These are phyloP conservation scores for Sipha maydis DNA, from an alignment of 2,888 invertebrate genomes.

Conservation along the genomic window DNA sequence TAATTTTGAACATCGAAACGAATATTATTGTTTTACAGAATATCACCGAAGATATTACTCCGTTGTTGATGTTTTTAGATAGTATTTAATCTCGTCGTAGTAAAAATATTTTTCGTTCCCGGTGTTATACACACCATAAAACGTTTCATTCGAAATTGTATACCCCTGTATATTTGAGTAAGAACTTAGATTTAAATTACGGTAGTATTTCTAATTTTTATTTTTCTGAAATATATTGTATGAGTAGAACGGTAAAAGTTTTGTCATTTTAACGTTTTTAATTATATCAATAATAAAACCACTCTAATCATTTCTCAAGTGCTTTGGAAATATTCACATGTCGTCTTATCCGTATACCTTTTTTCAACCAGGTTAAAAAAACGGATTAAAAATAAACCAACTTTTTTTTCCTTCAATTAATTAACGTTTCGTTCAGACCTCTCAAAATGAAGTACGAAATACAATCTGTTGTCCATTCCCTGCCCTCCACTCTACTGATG, in stretches of 20 bases:
- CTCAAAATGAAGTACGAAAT: slow-evolving; percentile 48
- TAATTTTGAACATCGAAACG: neutral
- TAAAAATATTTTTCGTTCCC: neutral
- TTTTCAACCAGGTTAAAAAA: slow-evolving; percentile 32
- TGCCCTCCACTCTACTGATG: neutral
- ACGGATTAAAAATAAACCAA: slow-evolving; percentile 7
- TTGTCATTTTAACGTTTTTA: slow-evolving; percentile 17
- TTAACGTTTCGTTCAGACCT: slow-evolving; percentile 55
- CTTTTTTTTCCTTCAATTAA: slow-evolving; percentile 53
- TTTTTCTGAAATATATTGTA: slow-evolving; percentile 1
- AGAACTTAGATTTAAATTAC: neutral
- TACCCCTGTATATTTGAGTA: neutral
- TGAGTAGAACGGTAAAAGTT: slow-evolving; percentile 4
- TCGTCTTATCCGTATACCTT: slow-evolving; percentile 11
- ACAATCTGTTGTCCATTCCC: slow-evolving; percentile 50
- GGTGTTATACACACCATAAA: neutral
- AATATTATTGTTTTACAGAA: neutral
- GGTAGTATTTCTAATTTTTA: neutral
- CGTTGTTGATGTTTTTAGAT: neutral
- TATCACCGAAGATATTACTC: neutral
- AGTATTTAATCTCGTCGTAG: neutral
- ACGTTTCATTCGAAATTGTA: neutral
- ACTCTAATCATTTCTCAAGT: slow-evolving; percentile 27
- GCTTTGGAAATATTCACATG: slow-evolving; percentile 23
- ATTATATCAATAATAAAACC: slow-evolving; percentile 35